Evolutionary conservation across 2,888 invertebrate species (phyloP).

Genomic region (Trypoxylon attenuatum): DNA sequence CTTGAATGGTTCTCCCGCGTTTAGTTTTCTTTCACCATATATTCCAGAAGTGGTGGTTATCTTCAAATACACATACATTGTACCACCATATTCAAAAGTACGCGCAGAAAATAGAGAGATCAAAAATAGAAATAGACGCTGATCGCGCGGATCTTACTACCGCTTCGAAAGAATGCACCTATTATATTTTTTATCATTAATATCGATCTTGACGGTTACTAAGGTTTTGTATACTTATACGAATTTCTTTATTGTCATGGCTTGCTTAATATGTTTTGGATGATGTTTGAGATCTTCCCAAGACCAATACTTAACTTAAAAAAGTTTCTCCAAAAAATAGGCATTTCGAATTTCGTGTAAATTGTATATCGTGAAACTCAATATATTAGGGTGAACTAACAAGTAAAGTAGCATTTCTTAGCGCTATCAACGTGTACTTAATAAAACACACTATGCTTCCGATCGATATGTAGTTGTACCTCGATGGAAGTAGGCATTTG

Average conservation of each 20-base stretch:
- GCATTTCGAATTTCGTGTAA: background rate
- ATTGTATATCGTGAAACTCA: conserved; percentile 2
- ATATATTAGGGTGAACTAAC: conserved; percentile 2
- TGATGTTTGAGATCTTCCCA: background rate
- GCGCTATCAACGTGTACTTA: background rate
- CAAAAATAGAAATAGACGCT: conserved; percentile 39
- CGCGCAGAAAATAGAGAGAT: conserved; percentile 47
- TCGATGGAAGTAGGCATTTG: too few relatives aligned
- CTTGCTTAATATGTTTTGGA: background rate
- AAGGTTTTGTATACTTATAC: background rate
- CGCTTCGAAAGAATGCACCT: conserved; percentile 38
- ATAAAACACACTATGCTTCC: conserved; percentile 9
- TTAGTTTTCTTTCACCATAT: background rate
- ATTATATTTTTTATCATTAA: background rate
- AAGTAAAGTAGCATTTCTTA: background rate
- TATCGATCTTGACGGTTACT: conserved; percentile 2
- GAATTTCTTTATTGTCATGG: background rate
- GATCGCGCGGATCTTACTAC: conserved; percentile 24
- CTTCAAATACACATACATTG: background rate
- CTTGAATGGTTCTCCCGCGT: too few relatives aligned
- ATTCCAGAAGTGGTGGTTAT: background rate
- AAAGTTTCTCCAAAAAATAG: conserved; percentile 19
- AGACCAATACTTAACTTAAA: conserved; percentile 9
- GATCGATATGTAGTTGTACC: conserved; percentile 23
- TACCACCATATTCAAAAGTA: conserved; percentile 31